A percentile compares a stretch with the other conserved stretches of the same genome.
Evolutionary conservation across 64 coral and sea anemone species (phyloP).

Genomic region (Astreopora myriophthalma): DNA sequence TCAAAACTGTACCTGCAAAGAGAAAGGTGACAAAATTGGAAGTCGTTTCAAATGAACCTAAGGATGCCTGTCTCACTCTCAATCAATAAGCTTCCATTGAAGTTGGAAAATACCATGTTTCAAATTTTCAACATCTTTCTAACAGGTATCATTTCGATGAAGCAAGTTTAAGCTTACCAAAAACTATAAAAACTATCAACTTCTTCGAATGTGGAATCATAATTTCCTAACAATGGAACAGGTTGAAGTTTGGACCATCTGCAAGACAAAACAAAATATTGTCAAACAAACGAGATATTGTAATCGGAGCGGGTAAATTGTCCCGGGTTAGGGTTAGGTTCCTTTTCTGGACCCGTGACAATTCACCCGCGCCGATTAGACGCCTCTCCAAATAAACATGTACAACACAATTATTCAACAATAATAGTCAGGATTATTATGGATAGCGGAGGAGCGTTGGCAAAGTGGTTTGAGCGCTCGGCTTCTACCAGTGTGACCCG

Average conservation of each 20-base stretch:
- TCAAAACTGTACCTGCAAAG: conserved; percentile 92
- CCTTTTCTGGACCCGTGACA: too few species aligned
- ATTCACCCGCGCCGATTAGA: too few species aligned
- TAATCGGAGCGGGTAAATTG: too few species aligned
- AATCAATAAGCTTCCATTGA: background rate
- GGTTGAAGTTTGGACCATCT: conserved; percentile 90
- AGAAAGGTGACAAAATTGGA: background rate
- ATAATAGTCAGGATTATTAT: too few species aligned
- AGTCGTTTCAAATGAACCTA: background rate
- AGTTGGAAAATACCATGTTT: background rate
- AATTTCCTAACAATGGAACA: conserved; percentile 75
- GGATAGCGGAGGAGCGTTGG: too few species aligned
- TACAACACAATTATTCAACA: too few species aligned
- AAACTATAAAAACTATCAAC: conserved; percentile 99
- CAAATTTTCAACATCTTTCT: background rate
- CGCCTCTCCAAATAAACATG: too few species aligned
- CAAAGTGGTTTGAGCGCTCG: too few species aligned
- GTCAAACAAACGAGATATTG: too few species aligned
- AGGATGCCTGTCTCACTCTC: background rate
- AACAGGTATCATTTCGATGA: background rate
- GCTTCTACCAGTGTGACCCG: too few species aligned
- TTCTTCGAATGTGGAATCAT: conserved; percentile 91
- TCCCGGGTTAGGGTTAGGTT: too few species aligned
- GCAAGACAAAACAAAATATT: background rate
- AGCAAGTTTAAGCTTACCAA: conserved; percentile 62